Evolutionary conservation across 2,797 vertebrate genomes (phyloP).

Genomic region (Brachyalestes nurse): DNA sequence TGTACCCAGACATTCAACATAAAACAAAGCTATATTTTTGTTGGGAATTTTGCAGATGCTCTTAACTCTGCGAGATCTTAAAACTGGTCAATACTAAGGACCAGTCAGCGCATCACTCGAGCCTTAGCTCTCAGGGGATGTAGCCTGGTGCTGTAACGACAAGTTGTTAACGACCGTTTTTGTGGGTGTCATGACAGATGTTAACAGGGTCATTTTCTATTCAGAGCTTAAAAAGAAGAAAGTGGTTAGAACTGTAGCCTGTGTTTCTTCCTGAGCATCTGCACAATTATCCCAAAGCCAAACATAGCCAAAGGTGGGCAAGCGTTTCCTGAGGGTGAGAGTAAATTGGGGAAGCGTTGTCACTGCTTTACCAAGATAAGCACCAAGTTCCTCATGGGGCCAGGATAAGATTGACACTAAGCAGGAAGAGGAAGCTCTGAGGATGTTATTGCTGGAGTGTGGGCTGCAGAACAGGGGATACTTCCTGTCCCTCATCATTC

Average conservation of each 20-base stretch:
- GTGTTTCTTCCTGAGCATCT: conserved; percentile 54
- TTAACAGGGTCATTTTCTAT: background rate
- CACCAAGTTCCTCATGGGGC: conserved; percentile 57
- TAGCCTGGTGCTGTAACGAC: background rate
- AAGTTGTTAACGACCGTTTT: background rate
- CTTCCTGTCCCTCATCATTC: conserved; percentile 55
- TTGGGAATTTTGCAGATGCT: background rate
- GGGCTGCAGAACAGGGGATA: conserved; percentile 54
- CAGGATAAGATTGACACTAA: conserved; percentile 53
- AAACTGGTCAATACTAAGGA: background rate
- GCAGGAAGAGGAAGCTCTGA: conserved; percentile 71
- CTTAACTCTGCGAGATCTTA: background rate
- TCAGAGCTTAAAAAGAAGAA: background rate
- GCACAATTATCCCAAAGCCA: conserved; percentile 44
- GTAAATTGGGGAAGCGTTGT: conserved; percentile 37
- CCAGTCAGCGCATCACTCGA: too few relatives aligned
- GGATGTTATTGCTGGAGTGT: conserved; percentile 49
- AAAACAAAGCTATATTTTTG: too few relatives aligned
- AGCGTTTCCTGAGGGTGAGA: conserved; percentile 46
- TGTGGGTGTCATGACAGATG: too few relatives aligned
- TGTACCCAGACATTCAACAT: too few relatives aligned
- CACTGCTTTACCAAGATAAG: conserved; percentile 74
- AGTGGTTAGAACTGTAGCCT: conserved; percentile 31
- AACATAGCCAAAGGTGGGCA: conserved; percentile 50
- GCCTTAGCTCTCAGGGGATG: background rate